These are phyloP conservation scores for Alaudala cheleensis DNA, from an alignment of 2,113 vertebrate species.

Conservation along the genomic window DNA sequence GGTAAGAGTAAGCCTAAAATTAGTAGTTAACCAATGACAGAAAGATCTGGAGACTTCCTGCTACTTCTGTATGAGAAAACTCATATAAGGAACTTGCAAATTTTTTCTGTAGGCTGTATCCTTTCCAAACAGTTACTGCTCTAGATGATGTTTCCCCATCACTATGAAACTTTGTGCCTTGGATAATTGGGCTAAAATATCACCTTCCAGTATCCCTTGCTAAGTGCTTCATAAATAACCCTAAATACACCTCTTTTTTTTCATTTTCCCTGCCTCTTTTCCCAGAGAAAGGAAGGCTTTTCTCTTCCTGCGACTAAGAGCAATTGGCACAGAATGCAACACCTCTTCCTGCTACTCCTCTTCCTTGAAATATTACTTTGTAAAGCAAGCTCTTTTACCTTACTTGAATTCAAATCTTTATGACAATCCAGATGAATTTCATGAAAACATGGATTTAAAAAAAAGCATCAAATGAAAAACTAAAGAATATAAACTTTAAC, in stretches of 20 bases:
- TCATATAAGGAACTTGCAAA: neutral
- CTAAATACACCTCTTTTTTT: neutral
- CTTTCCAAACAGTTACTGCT: neutral
- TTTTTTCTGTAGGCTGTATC: neutral
- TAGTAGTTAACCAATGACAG: neutral
- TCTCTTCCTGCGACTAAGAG: neutral
- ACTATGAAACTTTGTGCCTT: neutral
- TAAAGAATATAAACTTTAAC: neutral
- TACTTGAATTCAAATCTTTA: neutral
- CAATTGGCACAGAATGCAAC: neutral
- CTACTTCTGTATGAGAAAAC: neutral
- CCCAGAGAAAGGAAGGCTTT: neutral
- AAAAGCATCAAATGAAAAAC: neutral
- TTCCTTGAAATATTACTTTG: neutral
- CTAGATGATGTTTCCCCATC: neutral
- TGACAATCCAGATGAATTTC: fast-evolving
- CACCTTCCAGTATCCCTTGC: neutral
- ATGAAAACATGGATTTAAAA: neutral
- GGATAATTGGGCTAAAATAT: neutral
- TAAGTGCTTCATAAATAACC: neutral
- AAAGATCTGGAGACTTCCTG: neutral
- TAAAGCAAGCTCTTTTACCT: neutral
- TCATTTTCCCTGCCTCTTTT: neutral
- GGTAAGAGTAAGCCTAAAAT: neutral
- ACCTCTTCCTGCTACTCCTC: neutral